Conservation (phyloP, 2,113 vertebrate species). For the Chaenogobius annularis region DNA sequence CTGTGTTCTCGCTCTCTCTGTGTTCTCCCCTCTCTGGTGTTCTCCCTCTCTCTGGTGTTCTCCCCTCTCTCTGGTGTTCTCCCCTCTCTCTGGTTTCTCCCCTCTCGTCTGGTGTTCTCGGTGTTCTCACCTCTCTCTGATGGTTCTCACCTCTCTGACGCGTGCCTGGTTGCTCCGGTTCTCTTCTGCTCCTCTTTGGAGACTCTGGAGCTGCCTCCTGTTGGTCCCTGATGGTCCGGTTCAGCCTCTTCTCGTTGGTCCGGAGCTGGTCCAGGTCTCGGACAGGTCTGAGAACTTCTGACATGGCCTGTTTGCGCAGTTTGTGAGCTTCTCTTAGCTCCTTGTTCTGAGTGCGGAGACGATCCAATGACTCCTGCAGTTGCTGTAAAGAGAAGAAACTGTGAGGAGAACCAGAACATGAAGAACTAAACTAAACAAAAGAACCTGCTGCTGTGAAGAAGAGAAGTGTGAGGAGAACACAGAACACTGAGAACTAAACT, state of each 20-base stretch:
- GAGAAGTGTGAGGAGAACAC: too few species aligned
- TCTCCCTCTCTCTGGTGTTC: too few species aligned
- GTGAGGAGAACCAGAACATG: not conserved
- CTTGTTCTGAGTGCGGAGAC: constrained; percentile 86
- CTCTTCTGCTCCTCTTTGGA: constrained; percentile 89
- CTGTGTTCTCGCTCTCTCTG: too few species aligned
- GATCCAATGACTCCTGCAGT: constrained; percentile 87
- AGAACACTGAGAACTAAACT: too few species aligned
- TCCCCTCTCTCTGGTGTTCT: too few species aligned
- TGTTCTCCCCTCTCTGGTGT: too few species aligned
- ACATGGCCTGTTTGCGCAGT: constrained; percentile 89
- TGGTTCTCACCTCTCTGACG: constrained; percentile 86
- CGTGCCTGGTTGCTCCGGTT: constrained; percentile 86
- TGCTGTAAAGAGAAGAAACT: constrained; percentile 76
- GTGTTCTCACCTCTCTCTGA: not conserved
- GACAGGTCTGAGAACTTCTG: constrained; percentile 92
- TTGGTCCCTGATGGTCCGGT: constrained; percentile 92
- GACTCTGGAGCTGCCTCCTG: constrained; percentile 89
- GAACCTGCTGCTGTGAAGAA: too few species aligned
- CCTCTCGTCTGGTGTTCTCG: not conserved
- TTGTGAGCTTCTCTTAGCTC: constrained; percentile 93
- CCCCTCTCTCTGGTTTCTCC: too few species aligned
- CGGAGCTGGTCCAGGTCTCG: constrained; percentile 89
- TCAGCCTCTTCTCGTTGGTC: constrained; percentile 89
- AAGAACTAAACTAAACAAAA: too few species aligned